These are phyloP conservation scores for Cyclura pinguis DNA, from an alignment of 2,797 vertebrate genomes.

Conservation along the genomic window DNA sequence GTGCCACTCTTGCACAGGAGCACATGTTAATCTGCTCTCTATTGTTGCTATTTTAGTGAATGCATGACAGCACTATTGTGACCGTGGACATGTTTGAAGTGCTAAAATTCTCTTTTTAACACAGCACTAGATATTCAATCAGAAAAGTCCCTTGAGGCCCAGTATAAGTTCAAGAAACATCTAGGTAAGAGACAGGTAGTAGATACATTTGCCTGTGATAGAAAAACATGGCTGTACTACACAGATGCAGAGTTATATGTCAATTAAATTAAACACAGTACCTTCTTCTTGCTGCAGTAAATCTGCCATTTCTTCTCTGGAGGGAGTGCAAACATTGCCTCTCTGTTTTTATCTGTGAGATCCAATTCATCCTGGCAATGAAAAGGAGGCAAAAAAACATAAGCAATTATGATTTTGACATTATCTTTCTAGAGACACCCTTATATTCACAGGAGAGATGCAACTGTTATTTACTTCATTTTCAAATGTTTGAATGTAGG, in stretches of 20 bases:
- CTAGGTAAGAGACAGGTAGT: background rate
- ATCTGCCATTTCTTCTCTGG: slow-evolving; percentile 99
- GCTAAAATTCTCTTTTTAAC: background rate
- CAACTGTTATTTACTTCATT: too few species aligned
- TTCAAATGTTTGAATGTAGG: too few species aligned
- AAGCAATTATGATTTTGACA: background rate
- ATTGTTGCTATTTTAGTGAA: too few species aligned
- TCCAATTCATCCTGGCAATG: slow-evolving; percentile 93
- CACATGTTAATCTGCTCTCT: too few species aligned
- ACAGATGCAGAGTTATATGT: background rate
- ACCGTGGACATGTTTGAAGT: background rate
- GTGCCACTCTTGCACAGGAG: too few species aligned
- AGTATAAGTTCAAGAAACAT: background rate
- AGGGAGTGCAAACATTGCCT: slow-evolving; percentile 96
- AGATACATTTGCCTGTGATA: background rate
- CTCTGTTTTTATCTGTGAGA: slow-evolving; percentile 96
- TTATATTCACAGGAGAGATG: slow-evolving; percentile 2
- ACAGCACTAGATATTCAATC: background rate
- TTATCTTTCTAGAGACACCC: background rate
- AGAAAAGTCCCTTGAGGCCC: too few species aligned
- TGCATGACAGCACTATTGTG: too few species aligned
- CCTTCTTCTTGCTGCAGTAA: slow-evolving; percentile 99
- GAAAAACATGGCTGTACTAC: slow-evolving; percentile 16
- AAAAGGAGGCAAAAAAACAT: slow-evolving; percentile 13
- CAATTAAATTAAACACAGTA: slow-evolving; percentile 58